These are phyloP conservation scores for Rhopilema esculentum DNA, from an alignment of 30 jellyfish, hydroid and myxozoan genomes.

Conservation along the genomic window DNA sequence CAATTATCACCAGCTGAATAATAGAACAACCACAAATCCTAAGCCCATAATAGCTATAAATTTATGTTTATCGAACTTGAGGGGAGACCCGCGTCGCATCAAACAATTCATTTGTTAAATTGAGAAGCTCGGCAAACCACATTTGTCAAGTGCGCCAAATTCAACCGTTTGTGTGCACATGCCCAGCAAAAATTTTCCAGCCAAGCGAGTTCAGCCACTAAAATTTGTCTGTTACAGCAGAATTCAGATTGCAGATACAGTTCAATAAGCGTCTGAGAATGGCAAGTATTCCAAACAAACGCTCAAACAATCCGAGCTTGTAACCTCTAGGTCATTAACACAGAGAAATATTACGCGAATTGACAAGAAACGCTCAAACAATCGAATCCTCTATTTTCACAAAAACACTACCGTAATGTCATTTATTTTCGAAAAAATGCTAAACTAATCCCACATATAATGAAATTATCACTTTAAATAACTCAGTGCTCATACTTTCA, in stretches of 20 bases:
- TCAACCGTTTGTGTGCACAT: conserved; percentile 39
- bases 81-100: conserved; percentile 64
- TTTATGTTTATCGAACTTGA: conserved; percentile 74
- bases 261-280: neutral
- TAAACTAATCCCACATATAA: neutral
- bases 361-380: neutral
- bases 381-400: neutral
- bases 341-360: neutral
- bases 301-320: neutral
- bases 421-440: neutral
- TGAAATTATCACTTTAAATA: no score
- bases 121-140: conserved; percentile 75
- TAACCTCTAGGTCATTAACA: neutral
- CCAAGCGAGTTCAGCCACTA: neutral
- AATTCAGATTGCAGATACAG: neutral
- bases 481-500: neutral
- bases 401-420: neutral
- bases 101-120: conserved; percentile 63
- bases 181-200: conserved; percentile 12
- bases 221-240: neutral
- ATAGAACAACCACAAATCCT: conserved; percentile 70
- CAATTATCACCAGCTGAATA: conserved; percentile 53
- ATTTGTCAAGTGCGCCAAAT: conserved; percentile 46
- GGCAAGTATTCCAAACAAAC: neutral
- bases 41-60: conserved; percentile 79